Conservation (phyloP, 2,113 vertebrate genomes). For the Muscicapa adusta region DNA sequence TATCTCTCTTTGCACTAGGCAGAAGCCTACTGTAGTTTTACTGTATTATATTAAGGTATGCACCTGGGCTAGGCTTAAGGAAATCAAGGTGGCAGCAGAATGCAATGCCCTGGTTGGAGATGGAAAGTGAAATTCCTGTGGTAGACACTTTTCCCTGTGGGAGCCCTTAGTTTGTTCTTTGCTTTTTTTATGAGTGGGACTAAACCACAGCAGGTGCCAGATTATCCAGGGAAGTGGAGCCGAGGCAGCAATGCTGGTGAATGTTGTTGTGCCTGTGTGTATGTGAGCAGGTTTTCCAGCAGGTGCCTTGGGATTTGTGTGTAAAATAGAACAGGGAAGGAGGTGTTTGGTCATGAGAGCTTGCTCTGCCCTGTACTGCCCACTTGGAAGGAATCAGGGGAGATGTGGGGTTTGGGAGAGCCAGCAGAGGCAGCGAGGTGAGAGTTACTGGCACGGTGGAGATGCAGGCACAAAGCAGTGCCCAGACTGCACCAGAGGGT, state of each 20-base stretch:
- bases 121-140: not conserved
- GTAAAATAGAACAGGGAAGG: not conserved
- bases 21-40: not conserved
- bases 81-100: not conserved
- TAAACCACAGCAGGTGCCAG: not conserved
- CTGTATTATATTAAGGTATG: not conserved
- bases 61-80: not conserved
- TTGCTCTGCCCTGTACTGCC: not conserved
- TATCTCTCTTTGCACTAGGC: not conserved
- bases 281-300: not conserved
- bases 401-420: not conserved
- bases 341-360: not conserved
- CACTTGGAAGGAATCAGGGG: not conserved
- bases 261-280: rapidly evolving
- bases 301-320: not conserved
- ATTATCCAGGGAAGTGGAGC: not conserved
- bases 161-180: not conserved
- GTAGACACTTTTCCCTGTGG: not conserved
- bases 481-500: not conserved
- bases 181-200: not conserved
- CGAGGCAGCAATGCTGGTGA: not conserved
- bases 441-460: not conserved
- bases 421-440: rapidly evolving
- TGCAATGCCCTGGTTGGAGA: not conserved
- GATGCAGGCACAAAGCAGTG: not conserved